These are phyloP conservation scores for Sinocyclocheilus anshuiensis DNA, from an alignment of 2,113 vertebrate genomes.

Conservation along the genomic window DNA sequence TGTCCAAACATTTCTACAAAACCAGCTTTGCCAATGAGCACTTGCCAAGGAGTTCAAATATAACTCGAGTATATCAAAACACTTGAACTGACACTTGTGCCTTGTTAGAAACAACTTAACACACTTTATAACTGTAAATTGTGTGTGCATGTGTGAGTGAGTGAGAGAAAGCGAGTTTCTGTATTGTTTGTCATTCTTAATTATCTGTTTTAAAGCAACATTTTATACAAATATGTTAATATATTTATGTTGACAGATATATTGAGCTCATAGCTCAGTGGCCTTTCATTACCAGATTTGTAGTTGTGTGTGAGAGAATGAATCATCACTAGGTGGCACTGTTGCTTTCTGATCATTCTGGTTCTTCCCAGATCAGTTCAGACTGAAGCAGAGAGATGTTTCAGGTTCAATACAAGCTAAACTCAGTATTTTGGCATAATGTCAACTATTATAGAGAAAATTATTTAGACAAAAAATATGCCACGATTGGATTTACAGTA, in stretches of 20 bases:
- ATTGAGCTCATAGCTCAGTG: constrained; percentile 1
- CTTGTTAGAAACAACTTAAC: background rate
- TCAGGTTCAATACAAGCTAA: background rate
- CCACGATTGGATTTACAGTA: background rate
- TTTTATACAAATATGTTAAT: constrained; percentile 20
- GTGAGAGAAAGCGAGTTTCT: background rate
- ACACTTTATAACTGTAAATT: background rate
- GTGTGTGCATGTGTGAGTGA: background rate
- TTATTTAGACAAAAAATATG: background rate
- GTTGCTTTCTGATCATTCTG: background rate
- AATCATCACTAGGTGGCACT: constrained; percentile 36
- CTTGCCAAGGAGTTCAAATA: constrained; percentile 16
- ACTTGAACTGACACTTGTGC: background rate
- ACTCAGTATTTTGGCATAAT: background rate
- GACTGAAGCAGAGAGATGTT: background rate
- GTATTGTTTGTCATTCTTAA: background rate
- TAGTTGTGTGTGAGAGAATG: background rate
- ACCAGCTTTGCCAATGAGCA: background rate
- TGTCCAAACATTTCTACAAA: constrained; percentile 16
- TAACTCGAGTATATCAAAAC: constrained; percentile 3
- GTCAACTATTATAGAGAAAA: background rate
- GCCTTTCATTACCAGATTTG: constrained; percentile 43
- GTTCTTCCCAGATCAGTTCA: background rate
- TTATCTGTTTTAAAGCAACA: background rate
- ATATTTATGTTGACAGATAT: background rate